Base-by-base conservation (phyloP, 2,888 invertebrate species). In the Notodonta ziczac region DNA sequence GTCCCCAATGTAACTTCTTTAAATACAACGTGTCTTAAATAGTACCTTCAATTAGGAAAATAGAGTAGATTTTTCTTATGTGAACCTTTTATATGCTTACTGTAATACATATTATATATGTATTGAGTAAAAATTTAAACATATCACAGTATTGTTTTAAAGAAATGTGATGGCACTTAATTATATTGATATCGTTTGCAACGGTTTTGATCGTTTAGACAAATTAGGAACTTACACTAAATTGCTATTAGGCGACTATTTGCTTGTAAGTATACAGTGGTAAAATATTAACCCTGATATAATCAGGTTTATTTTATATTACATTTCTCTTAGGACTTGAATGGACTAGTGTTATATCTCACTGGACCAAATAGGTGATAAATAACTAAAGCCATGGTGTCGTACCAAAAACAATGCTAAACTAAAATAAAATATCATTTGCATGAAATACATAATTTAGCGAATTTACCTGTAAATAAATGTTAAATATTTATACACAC, bases 1-100 rank as follows among this genome's bases (percentile, higher is more conserved):
- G 68, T 70, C 74, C 67, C 74, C 74, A 76, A 79, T 74, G 72
- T 76, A 73, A 78, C 77, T 81, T 81, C 81, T 82, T 78, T 67
- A 79, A 85, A 79, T 85, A 82, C 84, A 85, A 88, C 87, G 91
- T 93, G 92, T 91, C 91, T 91, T 91, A 91, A 85, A 80, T 77
- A 87, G 91, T 91, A 91, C 91, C 91, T 92, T 89, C 81, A 82
- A 56, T 24, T 89, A 89, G 85, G 83, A 89, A 88, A 82, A 77
- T 87, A 86, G 81, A 74, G 73, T 75, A 75, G 77, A 70, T 46
- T 72, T 78, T 82, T 81, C 77, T 78, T 80, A 78, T 67, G 67
- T 76, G 65, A 48, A 76, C 67, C 67, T 75, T 75, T 74, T 74
- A 74, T 75, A 75, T 74, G 73, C 76, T 73, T 72, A 76, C 73